phyloP scores from a whole-genome alignment of 2,888 invertebrate species.

The Crepidodera aurea region DNA sequence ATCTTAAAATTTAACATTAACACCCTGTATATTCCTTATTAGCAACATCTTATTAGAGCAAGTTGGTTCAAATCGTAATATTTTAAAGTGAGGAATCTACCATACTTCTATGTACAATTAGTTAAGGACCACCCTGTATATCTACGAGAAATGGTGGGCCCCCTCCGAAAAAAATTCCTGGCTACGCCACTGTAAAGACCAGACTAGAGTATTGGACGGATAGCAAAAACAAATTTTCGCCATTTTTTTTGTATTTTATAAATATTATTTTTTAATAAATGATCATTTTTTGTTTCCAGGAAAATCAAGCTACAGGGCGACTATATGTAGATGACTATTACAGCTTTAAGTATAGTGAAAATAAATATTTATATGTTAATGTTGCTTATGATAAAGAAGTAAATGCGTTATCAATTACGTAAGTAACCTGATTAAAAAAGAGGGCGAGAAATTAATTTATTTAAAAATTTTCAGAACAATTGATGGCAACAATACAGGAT shows the following conservation, averaged over 20 bases:
- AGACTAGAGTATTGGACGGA: too few species aligned
- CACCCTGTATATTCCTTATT: too few species aligned
- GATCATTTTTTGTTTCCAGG: conserved; percentile 44
- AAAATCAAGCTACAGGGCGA: conserved; percentile 74
- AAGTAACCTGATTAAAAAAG: conserved; percentile 17
- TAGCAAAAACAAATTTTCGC: too few species aligned
- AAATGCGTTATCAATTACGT: not conserved
- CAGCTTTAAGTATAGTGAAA: conserved; percentile 64
- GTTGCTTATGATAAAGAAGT: conserved; percentile 17
- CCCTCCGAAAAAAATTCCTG: too few species aligned
- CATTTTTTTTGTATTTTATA: not conserved
- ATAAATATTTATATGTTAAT: conserved; percentile 35
- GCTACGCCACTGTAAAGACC: too few species aligned
- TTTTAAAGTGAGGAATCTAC: too few species aligned
- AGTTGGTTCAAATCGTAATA: too few species aligned
- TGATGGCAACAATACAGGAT: conserved; percentile 13
- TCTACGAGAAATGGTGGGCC: too few species aligned
- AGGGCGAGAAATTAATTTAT: not conserved
- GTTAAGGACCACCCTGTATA: too few species aligned
- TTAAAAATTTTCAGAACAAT: conserved; percentile 16
- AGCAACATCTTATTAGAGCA: too few species aligned
- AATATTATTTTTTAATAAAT: not conserved
- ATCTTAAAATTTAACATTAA: not conserved
- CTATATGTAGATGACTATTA: conserved; percentile 91
- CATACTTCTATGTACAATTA: too few species aligned